Evolutionary conservation across 2,113 vertebrate species (phyloP), one percentile per base, ranked within the genome.

Genomic region (Chloebia gouldiae): DNA sequence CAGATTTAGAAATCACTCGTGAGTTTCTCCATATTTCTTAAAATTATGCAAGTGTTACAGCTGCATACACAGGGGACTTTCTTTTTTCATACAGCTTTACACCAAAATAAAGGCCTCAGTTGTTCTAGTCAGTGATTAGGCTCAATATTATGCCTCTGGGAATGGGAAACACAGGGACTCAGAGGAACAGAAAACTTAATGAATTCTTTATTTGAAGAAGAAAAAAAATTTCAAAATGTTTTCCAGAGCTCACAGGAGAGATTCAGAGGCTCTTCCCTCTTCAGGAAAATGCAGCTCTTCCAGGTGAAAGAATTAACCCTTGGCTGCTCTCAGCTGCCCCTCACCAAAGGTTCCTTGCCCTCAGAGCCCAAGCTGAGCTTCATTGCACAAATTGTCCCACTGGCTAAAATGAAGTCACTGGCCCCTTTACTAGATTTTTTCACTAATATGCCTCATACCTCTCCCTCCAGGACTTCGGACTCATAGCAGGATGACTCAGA

Each of bases 51-150:
- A 95, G 81, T 66, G 49, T 91, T 85, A 66, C 45, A 90, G 93
- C 76, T 93, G 72, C 63, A 70, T 77, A 90, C 92, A 81, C 90
- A 66, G 72, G 44, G 56, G 85, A 93, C 75, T 88, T 85, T 47
- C 7, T 76, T 81, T 94, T 91, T 91, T 88, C 51, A 44, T 70
- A 68, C 71, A 88, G 81, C 92, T 93, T 95, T 94, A 95, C 64
- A 77, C 92, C 88, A 96, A 93, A 93, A 95, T 95, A 93, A 96
- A 96, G 90, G 85, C 88, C 72, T 88, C 82, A 39, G 71, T 96
- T 96, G 93, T 95, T 94, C 85, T 66, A 59, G 56, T 14, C 78
- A 47, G 82, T 93, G 94, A 96, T 95, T 95, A 95, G 88, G 76
- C 88, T 88, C 85, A 70, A 59, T 65, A 87, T 91, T 94, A 86